Evolutionary conservation across 2,888 invertebrate species (phyloP).

Genomic region (Parasteatoda lunata): DNA sequence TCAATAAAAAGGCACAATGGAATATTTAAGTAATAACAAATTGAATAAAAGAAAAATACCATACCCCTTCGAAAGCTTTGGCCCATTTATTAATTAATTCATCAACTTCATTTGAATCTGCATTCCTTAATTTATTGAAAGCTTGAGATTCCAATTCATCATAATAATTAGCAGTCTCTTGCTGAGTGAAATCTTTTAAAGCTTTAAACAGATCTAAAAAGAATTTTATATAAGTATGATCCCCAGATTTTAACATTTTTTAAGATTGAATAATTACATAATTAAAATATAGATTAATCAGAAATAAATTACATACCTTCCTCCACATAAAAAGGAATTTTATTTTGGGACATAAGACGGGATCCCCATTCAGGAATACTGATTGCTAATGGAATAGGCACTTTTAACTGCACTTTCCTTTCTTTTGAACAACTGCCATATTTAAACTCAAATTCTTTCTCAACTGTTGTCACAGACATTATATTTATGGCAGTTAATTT

Average conservation of each 20-base stretch:
- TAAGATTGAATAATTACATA: neutral
- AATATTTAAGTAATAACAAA: too few relatives aligned
- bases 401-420: conserved; percentile 15
- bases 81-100: conserved; percentile 86
- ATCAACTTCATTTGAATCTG: conserved; percentile 81
- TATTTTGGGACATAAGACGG: conserved; percentile 81
- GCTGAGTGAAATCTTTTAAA: conserved; percentile 80
- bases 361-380: conserved; percentile 81
- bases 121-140: conserved; percentile 73
- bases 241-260: neutral
- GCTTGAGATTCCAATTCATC: conserved; percentile 80
- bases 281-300: conserved; percentile 24
- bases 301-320: conserved; percentile 76
- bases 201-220: conserved; percentile 79
- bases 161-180: conserved; percentile 81
- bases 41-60: neutral
- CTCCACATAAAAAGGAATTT: conserved; percentile 82
- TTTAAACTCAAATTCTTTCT: conserved; percentile 49
- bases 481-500: neutral
- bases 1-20: too few relatives aligned
- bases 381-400: conserved; percentile 72
- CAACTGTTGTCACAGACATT: conserved; percentile 6
- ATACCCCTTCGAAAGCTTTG: conserved; percentile 82
- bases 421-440: conserved; percentile 41
- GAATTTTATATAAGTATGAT: conserved; percentile 32